Base-by-base conservation (phyloP, 2,888 invertebrate species). In the Odontocolon sp. region DNA sequence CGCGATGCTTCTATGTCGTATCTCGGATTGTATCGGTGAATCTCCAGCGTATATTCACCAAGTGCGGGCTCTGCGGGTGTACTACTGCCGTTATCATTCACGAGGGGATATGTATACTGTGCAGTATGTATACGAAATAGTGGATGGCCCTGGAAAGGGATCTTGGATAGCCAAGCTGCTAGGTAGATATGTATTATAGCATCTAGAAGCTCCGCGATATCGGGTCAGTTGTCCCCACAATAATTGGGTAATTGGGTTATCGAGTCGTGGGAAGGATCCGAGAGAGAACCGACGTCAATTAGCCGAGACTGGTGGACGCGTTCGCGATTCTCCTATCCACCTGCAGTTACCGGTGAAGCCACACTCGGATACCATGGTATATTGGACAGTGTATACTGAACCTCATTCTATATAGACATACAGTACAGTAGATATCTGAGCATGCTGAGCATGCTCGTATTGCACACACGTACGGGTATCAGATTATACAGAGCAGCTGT, bases 191-290 rank as follows among this genome's bases (percentile, higher is more conserved):
- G 26, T 67, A 71, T 50, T 47, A 40, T 14, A 68, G 57, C 38
- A 56, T 68, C 77, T 63, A 31, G 11, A 14, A 42, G 50, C 63
- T 42, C 38, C 52, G 57, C 33, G 50, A 68, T 68, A 77, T 72
- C 63, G 68, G 68, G 72, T 72, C 56, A 68, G 71, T 72, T 63
- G 72, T 63, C 50, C 36, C 40, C 63, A 42, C 64, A 64, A 72
- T 77, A 72, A 77, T 72, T 77, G 77, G 72, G 57, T 74, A 79
- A 77, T 79, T 79, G 67, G 68, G 73, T 77, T 77, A 77, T 79
- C 79, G 70, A 77, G 33, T 64, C 42, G 61, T 45, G 40, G 63
- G 70, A 66, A 71, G 67, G 57, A 77, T 59, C 57, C 50, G 31
- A 59, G 66, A 66, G 68, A 64, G 72, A 57, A 50, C 72, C 57